Evolutionary conservation across 2,888 invertebrate species (phyloP).

Genomic region (Brassicogethes aeneus): DNA sequence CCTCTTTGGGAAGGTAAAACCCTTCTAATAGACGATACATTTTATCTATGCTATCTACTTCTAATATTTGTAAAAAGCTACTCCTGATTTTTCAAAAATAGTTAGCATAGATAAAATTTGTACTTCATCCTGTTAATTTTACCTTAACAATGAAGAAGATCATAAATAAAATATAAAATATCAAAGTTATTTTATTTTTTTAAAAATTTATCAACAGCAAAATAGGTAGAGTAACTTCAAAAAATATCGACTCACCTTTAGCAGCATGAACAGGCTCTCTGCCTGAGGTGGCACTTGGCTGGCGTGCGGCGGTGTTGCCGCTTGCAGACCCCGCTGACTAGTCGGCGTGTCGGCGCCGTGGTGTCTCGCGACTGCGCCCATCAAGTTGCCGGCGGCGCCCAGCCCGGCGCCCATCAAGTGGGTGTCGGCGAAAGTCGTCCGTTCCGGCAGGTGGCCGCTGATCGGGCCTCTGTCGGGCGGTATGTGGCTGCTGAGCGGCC

Average conservation of each 20-base stretch:
- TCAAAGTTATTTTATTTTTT: no score
- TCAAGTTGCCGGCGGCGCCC: slow-evolving; percentile 39
- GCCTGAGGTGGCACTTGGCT: slow-evolving; percentile 75
- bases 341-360: slow-evolving; percentile 46
- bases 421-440: slow-evolving; percentile 29
- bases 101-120: no score
- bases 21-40: no score
- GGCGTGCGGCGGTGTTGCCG: slow-evolving; percentile 60
- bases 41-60: no score
- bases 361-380: slow-evolving; percentile 38
- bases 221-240: no score
- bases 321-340: slow-evolving; percentile 45
- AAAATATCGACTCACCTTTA: slow-evolving; percentile 47
- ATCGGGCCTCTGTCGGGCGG: slow-evolving; percentile 26
- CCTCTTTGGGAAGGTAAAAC: no score
- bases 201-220: no score
- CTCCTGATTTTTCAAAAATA: no score
- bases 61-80: no score
- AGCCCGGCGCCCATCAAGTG: slow-evolving; percentile 38
- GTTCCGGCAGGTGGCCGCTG: slow-evolving; percentile 26
- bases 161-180: neutral
- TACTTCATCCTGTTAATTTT: no score
- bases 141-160: no score
- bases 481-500: slow-evolving; percentile 29
- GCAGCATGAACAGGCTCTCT: slow-evolving; percentile 70